A percentile compares a stretch with the other conserved stretches of the same genome.
Conservation (phyloP, 1,140 invertebrate genomes). For the Parapsyche elsis region DNA sequence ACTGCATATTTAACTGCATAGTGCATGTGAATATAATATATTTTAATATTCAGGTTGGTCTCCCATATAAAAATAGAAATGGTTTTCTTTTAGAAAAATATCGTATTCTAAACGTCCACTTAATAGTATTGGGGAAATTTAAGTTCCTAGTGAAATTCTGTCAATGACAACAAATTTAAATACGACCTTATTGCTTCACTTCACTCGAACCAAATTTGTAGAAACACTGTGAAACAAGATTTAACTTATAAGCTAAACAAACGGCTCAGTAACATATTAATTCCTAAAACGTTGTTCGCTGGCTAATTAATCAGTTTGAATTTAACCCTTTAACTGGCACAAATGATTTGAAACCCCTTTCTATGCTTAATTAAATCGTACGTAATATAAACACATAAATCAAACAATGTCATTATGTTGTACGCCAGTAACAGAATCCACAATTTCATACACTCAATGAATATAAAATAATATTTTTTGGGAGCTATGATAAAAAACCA, state of each 20-base stretch:
- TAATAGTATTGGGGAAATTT: too few relatives aligned
- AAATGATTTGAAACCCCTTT: background rate
- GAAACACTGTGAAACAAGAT: background rate
- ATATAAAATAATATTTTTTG: too few relatives aligned
- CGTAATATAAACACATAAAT: too few relatives aligned
- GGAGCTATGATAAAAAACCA: background rate
- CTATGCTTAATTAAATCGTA: too few relatives aligned
- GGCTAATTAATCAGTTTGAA: background rate
- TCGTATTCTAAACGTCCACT: too few relatives aligned
- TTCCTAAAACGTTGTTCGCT: background rate
- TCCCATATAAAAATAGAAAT: too few relatives aligned
- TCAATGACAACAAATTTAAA: background rate
- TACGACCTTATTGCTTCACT: background rate
- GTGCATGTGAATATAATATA: too few relatives aligned
- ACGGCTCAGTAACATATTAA: background rate
- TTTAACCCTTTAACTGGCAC: background rate
- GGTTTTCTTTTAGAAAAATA: too few relatives aligned
- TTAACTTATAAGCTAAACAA: slow-evolving; percentile 9
- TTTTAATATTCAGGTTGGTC: too few relatives aligned
- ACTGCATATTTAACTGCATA: too few relatives aligned
- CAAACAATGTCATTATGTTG: too few relatives aligned
- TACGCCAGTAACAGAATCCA: too few relatives aligned
- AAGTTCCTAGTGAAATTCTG: background rate
- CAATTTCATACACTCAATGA: background rate
- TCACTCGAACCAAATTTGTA: background rate